Evolutionary conservation across 2,888 invertebrate species (phyloP).

Genomic region (Himalopsyche japonica): DNA sequence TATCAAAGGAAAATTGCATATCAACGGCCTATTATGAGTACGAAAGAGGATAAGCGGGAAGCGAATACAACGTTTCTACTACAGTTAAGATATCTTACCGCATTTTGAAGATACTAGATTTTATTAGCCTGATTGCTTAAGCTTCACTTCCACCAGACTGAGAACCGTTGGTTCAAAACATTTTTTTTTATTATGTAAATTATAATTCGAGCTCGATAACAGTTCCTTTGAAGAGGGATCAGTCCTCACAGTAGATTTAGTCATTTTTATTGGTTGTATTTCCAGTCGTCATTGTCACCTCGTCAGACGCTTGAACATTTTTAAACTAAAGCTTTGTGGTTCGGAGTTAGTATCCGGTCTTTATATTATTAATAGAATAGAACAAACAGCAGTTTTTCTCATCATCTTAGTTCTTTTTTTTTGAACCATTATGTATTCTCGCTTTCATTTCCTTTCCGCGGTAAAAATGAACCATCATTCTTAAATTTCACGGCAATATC

Average conservation of each 20-base stretch:
- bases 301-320: constrained; percentile 3
- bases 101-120: too few relatives aligned
- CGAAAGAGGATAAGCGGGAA: too few relatives aligned
- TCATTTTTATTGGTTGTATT: neutral
- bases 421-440: constrained; percentile 24
- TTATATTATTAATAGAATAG: constrained; percentile 16
- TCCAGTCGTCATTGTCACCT: constrained; percentile 29
- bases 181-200: too few relatives aligned
- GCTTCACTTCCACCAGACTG: too few relatives aligned
- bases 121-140: too few relatives aligned
- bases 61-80: too few relatives aligned
- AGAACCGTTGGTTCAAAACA: too few relatives aligned
- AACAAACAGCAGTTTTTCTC: neutral
- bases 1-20: too few relatives aligned
- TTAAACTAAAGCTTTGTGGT: neutral
- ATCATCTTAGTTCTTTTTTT: neutral
- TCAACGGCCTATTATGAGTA: too few relatives aligned
- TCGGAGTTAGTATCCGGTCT: constrained; percentile 32
- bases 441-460: constrained; percentile 12
- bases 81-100: too few relatives aligned
- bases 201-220: too few relatives aligned
- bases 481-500: neutral
- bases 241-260: neutral
- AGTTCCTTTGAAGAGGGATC: neutral
- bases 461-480: neutral